A percentile compares a stretch with the other conserved stretches of the same genome.
Conservation (phyloP, 1,140 invertebrate species). For the Ruditapes philippinarum region DNA sequence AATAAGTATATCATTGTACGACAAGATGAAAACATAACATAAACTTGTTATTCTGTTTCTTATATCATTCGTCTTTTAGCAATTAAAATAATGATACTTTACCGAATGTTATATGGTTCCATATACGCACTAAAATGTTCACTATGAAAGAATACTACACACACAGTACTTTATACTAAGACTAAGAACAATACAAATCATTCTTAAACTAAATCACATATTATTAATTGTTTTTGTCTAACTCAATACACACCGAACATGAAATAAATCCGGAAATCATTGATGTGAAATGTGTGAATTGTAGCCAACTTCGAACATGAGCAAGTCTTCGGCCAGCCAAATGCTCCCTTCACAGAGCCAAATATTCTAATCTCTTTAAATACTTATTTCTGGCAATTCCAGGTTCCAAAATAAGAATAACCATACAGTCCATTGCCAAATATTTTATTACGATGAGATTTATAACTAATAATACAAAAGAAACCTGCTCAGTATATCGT, state of each 20-base stretch:
- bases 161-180: too few relatives aligned
- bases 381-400: constrained; percentile 40
- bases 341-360: constrained; percentile 21
- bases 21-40: too few relatives aligned
- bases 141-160: too few relatives aligned
- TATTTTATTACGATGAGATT: constrained; percentile 51
- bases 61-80: too few relatives aligned
- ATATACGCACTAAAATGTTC: too few relatives aligned
- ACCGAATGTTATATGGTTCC: too few relatives aligned
- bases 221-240: constrained; percentile 16
- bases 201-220: too few relatives aligned
- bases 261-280: constrained; percentile 28
- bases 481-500: background rate
- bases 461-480: constrained; percentile 44
- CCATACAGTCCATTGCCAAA: constrained; percentile 29
- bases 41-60: too few relatives aligned
- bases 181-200: too few relatives aligned
- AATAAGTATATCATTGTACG: too few relatives aligned
- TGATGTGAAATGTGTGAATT: constrained; percentile 19
- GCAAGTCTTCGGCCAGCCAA: constrained; percentile 50
- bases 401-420: constrained; percentile 31
- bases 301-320: constrained; percentile 35
- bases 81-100: too few relatives aligned
- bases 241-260: constrained; percentile 12
- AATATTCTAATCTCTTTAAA: constrained; percentile 65